These are phyloP conservation scores for Calephelis virginiensis DNA, from an alignment of 1,140 invertebrate species.

Conservation along the genomic window DNA sequence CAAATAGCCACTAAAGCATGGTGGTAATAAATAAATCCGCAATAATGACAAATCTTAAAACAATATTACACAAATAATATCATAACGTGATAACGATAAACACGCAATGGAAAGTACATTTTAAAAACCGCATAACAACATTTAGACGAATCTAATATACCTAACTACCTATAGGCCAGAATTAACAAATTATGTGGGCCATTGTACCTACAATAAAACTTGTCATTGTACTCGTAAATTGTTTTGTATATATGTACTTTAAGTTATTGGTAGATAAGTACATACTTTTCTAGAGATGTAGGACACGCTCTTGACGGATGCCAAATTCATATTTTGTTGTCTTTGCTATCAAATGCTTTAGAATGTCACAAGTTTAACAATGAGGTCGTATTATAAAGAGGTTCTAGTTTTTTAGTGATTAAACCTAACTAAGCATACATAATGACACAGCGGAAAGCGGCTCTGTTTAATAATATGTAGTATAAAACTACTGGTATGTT, in stretches of 20 bases:
- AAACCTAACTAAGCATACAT: no score
- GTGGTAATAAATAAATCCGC: background rate
- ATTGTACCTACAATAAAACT: background rate
- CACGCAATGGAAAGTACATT: slow-evolving; percentile 10
- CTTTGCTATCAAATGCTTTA: no score
- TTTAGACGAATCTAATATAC: slow-evolving; percentile 5
- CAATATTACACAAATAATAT: background rate
- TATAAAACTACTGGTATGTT: no score
- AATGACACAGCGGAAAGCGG: no score
- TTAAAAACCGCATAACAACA: slow-evolving; percentile 16
- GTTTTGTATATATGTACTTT: background rate
- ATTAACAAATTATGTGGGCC: slow-evolving; percentile 8
- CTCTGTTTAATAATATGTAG: no score
- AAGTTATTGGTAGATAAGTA: no score
- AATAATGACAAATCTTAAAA: background rate
- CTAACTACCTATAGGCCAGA: slow-evolving; percentile 22
- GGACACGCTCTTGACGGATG: no score
- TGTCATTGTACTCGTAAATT: background rate
- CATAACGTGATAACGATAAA: background rate
- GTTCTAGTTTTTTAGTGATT: no score
- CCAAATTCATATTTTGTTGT: no score
- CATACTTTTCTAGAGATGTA: no score
- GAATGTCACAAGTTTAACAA: no score
- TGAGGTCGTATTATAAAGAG: no score
- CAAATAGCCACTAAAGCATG: slow-evolving; percentile 6